These are phyloP conservation scores for Eristalis tenax DNA, from an alignment of 2,888 invertebrate genomes.

Conservation along the genomic window DNA sequence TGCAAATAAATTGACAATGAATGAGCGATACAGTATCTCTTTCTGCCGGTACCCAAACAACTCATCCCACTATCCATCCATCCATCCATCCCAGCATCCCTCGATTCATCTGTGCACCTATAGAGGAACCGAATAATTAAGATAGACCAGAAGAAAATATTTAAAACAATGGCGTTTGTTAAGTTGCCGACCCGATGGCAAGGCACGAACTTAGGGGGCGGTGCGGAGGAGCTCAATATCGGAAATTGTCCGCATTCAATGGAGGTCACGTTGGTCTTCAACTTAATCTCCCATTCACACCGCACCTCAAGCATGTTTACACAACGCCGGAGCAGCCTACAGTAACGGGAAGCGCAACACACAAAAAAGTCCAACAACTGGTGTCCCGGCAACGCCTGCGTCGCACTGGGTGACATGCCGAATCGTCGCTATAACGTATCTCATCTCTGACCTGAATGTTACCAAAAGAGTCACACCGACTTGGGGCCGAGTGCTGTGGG, in stretches of 20 bases:
- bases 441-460: neutral
- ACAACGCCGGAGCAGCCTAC: neutral
- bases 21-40: neutral
- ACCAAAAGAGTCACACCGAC: neutral
- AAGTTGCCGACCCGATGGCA: neutral
- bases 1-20: conserved; percentile 47
- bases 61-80: neutral
- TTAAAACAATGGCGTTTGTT: neutral
- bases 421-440: neutral
- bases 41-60: too few relatives aligned
- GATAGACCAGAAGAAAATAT: neutral
- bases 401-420: neutral
- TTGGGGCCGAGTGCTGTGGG: neutral
- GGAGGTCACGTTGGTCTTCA: conserved; percentile 37
- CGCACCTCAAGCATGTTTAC: neutral
- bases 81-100: neutral
- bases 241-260: conserved; percentile 19
- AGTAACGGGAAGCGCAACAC: neutral
- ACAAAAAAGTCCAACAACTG: neutral
- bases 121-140: neutral
- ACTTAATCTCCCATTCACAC: conserved; percentile 2
- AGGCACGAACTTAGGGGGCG: neutral
- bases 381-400: neutral
- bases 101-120: neutral
- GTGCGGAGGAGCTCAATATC: neutral